Percentiles rank a stretch among this genome's conserved stretches.
Evolutionary conservation across 2,113 vertebrate genomes (phyloP).

Genomic region (Nothobranchius furzeri): DNA sequence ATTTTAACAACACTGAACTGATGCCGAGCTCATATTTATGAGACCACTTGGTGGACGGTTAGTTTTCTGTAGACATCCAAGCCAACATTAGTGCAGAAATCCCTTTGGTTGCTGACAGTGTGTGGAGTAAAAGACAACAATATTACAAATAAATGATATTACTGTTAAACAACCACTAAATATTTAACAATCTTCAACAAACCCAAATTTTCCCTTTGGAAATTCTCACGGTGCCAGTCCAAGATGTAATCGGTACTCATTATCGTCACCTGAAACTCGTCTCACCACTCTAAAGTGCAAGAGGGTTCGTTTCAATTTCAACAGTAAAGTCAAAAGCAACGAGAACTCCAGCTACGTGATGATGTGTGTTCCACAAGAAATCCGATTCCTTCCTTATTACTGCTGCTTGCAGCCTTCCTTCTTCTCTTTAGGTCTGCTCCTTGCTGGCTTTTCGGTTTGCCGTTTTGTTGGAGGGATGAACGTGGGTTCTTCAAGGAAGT

Average conservation of each 20-base stretch:
- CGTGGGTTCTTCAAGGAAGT: conserved; percentile 72
- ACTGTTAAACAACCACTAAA: conserved; percentile 31
- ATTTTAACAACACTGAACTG: too few relatives aligned
- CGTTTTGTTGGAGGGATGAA: conserved; percentile 82
- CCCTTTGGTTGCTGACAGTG: not conserved
- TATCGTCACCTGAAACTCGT: conserved; percentile 14
- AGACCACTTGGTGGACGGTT: not conserved
- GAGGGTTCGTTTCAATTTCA: conserved; percentile 8
- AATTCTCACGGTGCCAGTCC: conserved; percentile 5
- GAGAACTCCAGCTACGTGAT: conserved; percentile 16
- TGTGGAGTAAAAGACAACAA: not conserved
- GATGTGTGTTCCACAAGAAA: conserved; percentile 25
- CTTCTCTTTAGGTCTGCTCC: conserved; percentile 80
- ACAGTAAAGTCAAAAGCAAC: conserved; percentile 1
- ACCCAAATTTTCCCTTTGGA: conserved; percentile 28
- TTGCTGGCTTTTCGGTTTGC: conserved; percentile 71
- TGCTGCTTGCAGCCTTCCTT: conserved; percentile 83
- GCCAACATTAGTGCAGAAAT: conserved; percentile 1
- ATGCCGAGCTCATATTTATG: not conserved
- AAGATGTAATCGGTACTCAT: conserved; percentile 7
- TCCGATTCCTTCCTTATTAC: conserved; percentile 35
- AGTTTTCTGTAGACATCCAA: not conserved
- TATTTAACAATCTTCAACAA: conserved; percentile 18
- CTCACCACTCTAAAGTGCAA: conserved; percentile 64
- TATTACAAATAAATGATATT: not conserved